Conservation (phyloP, 2,113 vertebrate species). For the Strix uralensis region DNA sequence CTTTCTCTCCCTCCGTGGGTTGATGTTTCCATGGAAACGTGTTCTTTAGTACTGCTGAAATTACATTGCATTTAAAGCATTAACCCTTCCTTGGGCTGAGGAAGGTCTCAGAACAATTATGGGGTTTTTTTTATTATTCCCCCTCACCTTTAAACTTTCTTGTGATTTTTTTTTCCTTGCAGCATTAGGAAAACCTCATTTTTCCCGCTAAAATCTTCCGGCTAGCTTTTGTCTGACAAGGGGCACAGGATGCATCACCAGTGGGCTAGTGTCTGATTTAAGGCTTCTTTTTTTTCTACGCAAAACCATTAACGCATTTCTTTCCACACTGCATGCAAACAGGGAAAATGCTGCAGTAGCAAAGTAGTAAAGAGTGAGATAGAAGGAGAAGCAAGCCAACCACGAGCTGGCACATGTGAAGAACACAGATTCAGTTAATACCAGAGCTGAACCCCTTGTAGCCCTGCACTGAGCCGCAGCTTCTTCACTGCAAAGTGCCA, state of each 20-base stretch:
- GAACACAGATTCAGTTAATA: background rate
- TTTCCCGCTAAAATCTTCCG: background rate
- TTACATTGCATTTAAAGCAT: slow-evolving; percentile 75
- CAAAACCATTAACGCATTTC: background rate
- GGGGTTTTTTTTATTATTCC: background rate
- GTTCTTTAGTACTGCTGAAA: slow-evolving; percentile 74
- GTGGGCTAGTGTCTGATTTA: background rate
- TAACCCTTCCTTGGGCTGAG: slow-evolving; percentile 66
- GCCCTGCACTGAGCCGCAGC: background rate
- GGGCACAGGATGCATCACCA: background rate
- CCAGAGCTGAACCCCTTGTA: background rate
- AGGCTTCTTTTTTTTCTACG: background rate
- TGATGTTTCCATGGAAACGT: slow-evolving; percentile 80
- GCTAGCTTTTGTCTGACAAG: background rate
- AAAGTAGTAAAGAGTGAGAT: background rate
- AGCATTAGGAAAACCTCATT: background rate
- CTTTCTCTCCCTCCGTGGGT: slow-evolving; percentile 67
- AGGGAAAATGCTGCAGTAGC: background rate
- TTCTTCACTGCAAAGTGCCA: background rate
- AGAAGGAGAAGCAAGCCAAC: background rate
- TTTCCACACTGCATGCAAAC: background rate
- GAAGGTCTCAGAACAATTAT: slow-evolving; percentile 17
- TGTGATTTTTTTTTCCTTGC: background rate
- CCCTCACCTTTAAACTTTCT: background rate
- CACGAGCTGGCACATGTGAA: background rate